phyloP scores from a whole-genome alignment of 2,113 vertebrate species.

The Aegotheles bennettii region DNA sequence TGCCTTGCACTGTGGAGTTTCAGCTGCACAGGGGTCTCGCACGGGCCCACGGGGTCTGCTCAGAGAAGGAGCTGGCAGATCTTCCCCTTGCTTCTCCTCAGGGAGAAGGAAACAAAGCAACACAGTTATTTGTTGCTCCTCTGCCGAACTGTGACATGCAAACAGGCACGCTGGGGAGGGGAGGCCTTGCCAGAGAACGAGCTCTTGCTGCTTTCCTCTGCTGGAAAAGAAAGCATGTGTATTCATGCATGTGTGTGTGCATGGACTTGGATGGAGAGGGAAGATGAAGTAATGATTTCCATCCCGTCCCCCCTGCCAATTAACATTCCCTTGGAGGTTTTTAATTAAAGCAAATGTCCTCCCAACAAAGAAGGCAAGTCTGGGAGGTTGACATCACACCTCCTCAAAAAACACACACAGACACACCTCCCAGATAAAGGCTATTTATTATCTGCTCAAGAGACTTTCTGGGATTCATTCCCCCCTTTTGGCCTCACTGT shows the following conservation, averaged over 20 bases:
- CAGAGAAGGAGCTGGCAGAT: not conserved
- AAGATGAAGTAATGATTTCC: not conserved
- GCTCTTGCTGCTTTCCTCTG: not conserved
- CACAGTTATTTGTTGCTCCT: not conserved
- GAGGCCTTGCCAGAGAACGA: not conserved
- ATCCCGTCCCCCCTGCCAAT: not conserved
- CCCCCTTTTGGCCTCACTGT: not conserved
- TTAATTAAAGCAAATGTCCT: slow-evolving; percentile 24
- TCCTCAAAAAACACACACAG: slow-evolving; percentile 44
- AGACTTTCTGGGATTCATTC: slow-evolving; percentile 38
- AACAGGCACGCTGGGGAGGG: not conserved
- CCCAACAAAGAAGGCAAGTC: slow-evolving; percentile 22
- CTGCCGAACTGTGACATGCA: not conserved
- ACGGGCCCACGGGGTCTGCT: not conserved
- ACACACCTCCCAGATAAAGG: slow-evolving; percentile 55
- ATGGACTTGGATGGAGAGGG: not conserved
- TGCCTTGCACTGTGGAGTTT: not conserved
- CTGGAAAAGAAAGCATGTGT: not conserved
- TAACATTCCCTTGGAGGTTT: slow-evolving; percentile 59
- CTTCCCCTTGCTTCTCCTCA: not conserved
- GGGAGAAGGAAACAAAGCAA: not conserved
- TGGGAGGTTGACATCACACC: slow-evolving; percentile 38
- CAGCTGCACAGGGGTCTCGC: rapidly evolving
- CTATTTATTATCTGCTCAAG: slow-evolving; percentile 51
- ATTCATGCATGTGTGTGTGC: not conserved